Conservation (phyloP, 2,797 vertebrate species). For the Cuniculus paca region DNA sequence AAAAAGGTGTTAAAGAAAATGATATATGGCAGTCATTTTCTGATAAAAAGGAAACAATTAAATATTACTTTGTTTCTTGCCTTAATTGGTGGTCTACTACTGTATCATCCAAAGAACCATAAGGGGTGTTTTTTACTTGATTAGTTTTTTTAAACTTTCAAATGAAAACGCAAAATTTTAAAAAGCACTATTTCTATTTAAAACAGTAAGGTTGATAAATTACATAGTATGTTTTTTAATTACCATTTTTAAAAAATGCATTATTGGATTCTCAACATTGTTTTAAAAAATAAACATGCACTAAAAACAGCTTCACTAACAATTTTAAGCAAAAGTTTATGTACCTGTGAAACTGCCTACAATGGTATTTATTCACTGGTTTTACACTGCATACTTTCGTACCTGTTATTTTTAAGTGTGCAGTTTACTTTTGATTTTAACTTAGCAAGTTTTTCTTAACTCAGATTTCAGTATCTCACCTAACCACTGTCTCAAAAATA, state of each 20-base stretch:
- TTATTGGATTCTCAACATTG: neutral
- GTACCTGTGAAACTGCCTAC: neutral
- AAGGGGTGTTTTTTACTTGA: neutral
- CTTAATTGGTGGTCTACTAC: neutral
- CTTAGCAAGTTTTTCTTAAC: neutral
- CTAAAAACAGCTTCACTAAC: neutral
- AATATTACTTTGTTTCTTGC: neutral
- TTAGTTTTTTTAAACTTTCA: constrained; percentile 4
- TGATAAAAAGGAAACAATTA: neutral
- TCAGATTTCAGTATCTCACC: neutral
- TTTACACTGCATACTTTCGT: neutral
- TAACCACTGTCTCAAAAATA: neutral
- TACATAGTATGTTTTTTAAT: neutral
- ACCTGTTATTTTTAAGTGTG: neutral
- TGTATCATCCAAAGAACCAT: neutral
- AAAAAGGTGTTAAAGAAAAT: neutral
- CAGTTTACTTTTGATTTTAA: constrained; percentile 6
- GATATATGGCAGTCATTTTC: neutral
- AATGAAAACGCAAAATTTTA: neutral
- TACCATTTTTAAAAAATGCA: neutral
- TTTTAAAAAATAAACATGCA: neutral
- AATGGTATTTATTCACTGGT: neutral
- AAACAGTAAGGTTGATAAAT: neutral
- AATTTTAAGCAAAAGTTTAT: neutral
- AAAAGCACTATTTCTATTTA: neutral